Evolutionary conservation across 2,113 vertebrate genomes (phyloP), one percentile per base, ranked within the genome.

Genomic region (human): DNA sequence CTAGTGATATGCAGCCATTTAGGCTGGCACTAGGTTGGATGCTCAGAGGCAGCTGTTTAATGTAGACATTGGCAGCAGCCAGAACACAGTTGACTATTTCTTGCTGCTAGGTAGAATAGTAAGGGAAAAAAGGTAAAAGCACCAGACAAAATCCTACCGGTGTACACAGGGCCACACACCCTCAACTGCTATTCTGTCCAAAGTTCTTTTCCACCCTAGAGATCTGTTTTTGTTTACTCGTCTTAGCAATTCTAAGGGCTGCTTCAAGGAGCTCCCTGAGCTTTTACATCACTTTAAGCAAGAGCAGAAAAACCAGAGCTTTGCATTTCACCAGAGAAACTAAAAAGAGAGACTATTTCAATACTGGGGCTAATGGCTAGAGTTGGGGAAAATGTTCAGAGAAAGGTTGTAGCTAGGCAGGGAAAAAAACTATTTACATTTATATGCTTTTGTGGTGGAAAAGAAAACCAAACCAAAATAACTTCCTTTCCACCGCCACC

Each of bases 391-490:
- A 84, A 52, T 59, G 78, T 95, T 96, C 90, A 96, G 70, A 83
- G 55, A 97, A 97, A 89, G 73, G 76, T 90, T 97, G 85, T 81
- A 91, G 66, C 55, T 66, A 87, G 93, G 79, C 59, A 79, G 79
- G 52, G 8, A 8, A 48, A 82, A 66, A 13, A 75, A 89, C 89
- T 89, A 70, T 93, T 96, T 97, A 68, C 82, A 80, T 97, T 96
- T 96, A 87, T 96, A 78, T 96, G 86, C 40, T 96, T 98, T 97
- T 97, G 97, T 95, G 89, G 86, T 96, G 4, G 80, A 86, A 96
- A 94, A 96, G 88, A 97, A 97, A 97, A 91, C 32, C 79, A 97
- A 95, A 80, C 73, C 55, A 93, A 97, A 97, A 95, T 95, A 96
- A 95, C 94, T 98, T 97, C 89, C 96, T 94, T 96, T 97, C 90